These are phyloP conservation scores for Haliclystus octoradiatus DNA, from an alignment of 30 jellyfish, hydroid and myxozoan species.

Conservation along the genomic window DNA sequence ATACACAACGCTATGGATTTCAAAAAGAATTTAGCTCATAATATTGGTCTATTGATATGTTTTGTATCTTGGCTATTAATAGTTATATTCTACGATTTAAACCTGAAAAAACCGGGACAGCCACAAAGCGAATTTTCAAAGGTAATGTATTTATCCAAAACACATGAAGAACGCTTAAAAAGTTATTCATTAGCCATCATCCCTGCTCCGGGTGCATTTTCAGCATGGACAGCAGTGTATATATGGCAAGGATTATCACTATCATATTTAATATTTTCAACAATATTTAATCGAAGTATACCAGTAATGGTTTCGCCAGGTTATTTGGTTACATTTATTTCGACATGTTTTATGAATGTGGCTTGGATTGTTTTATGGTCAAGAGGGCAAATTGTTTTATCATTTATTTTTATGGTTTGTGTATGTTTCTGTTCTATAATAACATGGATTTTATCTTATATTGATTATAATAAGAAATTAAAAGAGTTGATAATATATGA, in stretches of 20 bases:
- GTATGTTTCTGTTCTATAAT: background rate
- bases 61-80: too few relatives aligned
- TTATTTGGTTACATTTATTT: background rate
- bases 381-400: background rate
- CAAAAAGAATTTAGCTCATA: too few relatives aligned
- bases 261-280: background rate
- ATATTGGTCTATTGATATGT: too few relatives aligned
- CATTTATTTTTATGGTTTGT: background rate
- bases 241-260: background rate
- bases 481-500: too few relatives aligned
- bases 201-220: background rate
- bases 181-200: too few relatives aligned
- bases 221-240: background rate
- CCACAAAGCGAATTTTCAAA: too few relatives aligned
- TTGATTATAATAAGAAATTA: background rate
- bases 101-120: too few relatives aligned
- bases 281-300: background rate
- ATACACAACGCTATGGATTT: too few relatives aligned
- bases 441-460: background rate
- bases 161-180: too few relatives aligned
- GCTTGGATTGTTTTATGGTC: background rate
- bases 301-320: background rate
- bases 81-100: too few relatives aligned
- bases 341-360: background rate
- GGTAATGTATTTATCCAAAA: too few relatives aligned